Evolutionary conservation across 2,113 vertebrate genomes (phyloP).

Genomic region (Tympanuchus pallidicinctus): DNA sequence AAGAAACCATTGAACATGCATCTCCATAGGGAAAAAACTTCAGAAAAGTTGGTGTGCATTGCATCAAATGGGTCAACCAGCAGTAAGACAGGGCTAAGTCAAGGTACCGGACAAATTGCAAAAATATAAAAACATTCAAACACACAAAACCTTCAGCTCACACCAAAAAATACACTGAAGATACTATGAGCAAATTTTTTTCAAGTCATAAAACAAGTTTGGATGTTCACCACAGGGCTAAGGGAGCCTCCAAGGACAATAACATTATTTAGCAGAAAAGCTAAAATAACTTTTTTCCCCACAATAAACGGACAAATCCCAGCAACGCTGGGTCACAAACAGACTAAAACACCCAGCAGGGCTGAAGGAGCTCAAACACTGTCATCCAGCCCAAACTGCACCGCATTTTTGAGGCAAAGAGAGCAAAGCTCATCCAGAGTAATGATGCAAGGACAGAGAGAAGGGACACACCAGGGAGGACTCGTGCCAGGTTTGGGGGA

Average conservation of each 20-base stretch:
- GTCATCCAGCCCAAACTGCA: background rate
- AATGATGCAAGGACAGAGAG: background rate
- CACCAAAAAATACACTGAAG: constrained; percentile 12
- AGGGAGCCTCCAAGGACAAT: background rate
- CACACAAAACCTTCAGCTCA: background rate
- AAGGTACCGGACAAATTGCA: background rate
- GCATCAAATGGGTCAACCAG: background rate
- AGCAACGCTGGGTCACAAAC: background rate
- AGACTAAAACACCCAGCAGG: background rate
- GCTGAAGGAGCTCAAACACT: background rate
- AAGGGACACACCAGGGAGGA: background rate
- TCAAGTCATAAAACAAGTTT: background rate
- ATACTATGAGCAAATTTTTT: background rate
- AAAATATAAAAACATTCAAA: background rate
- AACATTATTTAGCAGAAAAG: background rate
- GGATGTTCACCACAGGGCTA: background rate
- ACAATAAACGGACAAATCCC: background rate
- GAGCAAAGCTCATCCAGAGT: background rate
- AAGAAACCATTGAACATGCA: background rate
- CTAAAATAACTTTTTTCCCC: background rate
- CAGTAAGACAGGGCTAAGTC: background rate
- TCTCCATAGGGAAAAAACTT: background rate
- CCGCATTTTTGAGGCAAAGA: background rate
- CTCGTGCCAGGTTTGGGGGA: background rate
- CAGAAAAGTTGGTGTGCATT: background rate